Conservation (phyloP, 2,113 vertebrate species). For the Helogale parvula region DNA sequence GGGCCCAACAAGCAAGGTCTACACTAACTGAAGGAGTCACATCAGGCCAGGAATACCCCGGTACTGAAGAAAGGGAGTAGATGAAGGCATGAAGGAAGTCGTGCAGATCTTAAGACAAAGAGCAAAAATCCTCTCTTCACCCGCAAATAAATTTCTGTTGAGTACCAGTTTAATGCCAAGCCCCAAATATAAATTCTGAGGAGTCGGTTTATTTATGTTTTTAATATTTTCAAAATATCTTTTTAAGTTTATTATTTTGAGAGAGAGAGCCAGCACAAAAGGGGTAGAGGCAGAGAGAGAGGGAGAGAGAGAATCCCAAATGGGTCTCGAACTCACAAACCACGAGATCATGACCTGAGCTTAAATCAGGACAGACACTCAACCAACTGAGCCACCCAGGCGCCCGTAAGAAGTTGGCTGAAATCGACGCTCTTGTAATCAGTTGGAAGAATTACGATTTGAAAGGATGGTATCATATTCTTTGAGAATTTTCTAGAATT, state of each 20-base stretch:
- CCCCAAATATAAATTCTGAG: background rate
- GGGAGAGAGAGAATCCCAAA: no score
- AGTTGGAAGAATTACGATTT: background rate
- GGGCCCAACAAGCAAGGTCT: background rate
- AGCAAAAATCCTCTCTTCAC: background rate
- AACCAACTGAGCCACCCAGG: no score
- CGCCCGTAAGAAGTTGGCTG: background rate
- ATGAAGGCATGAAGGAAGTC: rapidly evolving
- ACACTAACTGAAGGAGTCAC: rapidly evolving
- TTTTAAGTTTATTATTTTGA: no score
- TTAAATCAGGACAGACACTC: no score
- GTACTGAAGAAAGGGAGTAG: background rate
- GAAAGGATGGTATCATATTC: background rate
- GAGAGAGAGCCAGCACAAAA: no score
- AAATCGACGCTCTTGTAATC: background rate
- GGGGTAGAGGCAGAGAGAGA: no score
- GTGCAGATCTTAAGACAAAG: background rate
- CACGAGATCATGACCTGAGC: no score
- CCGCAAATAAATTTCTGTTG: background rate
- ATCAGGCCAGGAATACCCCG: rapidly evolving
- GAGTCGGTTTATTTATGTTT: no score
- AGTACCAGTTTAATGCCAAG: background rate
- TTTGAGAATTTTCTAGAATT: background rate
- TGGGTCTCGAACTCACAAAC: no score
- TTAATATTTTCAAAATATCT: no score